These are phyloP conservation scores for Rosalia funebris DNA, from an alignment of 2,888 invertebrate species.

Conservation along the genomic window DNA sequence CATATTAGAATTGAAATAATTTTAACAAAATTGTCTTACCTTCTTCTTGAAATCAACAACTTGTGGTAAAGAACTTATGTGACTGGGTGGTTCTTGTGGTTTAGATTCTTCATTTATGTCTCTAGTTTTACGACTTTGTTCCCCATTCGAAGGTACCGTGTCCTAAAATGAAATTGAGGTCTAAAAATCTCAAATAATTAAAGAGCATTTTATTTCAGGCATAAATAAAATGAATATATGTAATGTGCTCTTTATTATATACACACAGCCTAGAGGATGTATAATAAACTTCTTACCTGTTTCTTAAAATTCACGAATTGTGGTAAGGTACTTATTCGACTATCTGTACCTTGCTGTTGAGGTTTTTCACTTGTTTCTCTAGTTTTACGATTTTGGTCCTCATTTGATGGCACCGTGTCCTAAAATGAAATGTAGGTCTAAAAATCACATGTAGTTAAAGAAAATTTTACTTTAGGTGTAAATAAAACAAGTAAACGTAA, in stretches of 20 bases:
- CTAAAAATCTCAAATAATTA: no score
- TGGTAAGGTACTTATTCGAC: neutral
- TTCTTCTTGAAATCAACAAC: neutral
- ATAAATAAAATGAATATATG: no score
- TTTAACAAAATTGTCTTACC: no score
- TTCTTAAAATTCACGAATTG: neutral
- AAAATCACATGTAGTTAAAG: no score
- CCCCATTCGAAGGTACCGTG: neutral
- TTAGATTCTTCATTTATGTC: slow-evolving; percentile 2
- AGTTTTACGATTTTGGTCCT: neutral
- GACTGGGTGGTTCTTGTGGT: neutral
- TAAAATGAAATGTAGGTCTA: no score
- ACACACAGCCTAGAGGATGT: no score
- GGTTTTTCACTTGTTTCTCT: neutral
- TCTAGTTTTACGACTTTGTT: neutral
- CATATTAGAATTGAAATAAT: no score
- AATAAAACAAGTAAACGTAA: no score
- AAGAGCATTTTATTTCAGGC: no score
- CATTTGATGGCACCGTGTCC: neutral
- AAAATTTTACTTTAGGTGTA: no score
- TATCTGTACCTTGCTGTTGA: neutral
- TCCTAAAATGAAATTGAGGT: no score
- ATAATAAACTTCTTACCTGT: neutral
- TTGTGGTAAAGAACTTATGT: neutral
- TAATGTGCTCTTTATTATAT: no score